These are phyloP conservation scores for Arrhopalites spinosus DNA, from an alignment of 2,888 invertebrate genomes.

Conservation along the genomic window DNA sequence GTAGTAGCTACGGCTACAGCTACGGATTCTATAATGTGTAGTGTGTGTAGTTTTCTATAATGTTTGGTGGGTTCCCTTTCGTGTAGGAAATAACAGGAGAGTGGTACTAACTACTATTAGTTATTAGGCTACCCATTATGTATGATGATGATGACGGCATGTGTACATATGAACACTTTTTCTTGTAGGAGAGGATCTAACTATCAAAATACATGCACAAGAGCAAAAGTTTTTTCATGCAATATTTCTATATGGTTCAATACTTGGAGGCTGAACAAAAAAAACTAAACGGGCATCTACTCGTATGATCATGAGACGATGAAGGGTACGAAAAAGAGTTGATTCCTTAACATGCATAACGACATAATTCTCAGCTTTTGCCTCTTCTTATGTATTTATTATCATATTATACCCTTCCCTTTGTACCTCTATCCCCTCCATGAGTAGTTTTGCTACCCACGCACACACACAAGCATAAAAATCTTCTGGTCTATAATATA, in stretches of 20 bases:
- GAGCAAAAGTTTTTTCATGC: too few species aligned
- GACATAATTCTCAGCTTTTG: constrained; percentile 11
- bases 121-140: constrained; percentile 4
- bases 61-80: background rate
- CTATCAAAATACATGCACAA: too few species aligned
- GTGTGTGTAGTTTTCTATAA: background rate
- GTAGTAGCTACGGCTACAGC: background rate
- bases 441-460: background rate
- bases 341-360: constrained; percentile 15
- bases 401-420: constrained; percentile 1
- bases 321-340: background rate
- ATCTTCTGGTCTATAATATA: too few species aligned
- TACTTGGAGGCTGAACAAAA: too few species aligned
- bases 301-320: background rate
- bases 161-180: too few species aligned
- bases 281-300: too few species aligned
- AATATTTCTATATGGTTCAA: too few species aligned
- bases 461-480: background rate
- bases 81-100: constrained; percentile 6
- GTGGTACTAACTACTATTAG: constrained; percentile 3
- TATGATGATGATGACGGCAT: too few species aligned
- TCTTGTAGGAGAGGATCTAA: too few species aligned
- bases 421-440: background rate
- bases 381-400: background rate
- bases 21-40: too few species aligned